A percentile compares a stretch with the other conserved stretches of the same genome.
These are phyloP conservation scores for Leptodactylus fuscus DNA, from an alignment of 2,113 vertebrate genomes.

Conservation along the genomic window DNA sequence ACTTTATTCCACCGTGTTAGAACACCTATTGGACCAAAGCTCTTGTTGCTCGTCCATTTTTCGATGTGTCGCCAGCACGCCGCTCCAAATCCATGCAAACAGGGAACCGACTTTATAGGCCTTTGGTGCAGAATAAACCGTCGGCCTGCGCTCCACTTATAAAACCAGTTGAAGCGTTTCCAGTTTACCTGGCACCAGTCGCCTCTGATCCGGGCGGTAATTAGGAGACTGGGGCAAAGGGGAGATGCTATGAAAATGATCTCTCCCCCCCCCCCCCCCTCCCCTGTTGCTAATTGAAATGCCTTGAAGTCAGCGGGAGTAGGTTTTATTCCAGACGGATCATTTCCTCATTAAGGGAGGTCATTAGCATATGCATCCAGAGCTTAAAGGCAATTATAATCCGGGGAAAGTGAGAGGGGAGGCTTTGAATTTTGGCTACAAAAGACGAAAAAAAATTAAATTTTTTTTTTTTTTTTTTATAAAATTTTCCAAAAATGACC, in stretches of 20 bases:
- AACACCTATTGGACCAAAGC: background rate
- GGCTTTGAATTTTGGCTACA: slow-evolving; percentile 34
- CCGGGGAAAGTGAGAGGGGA: background rate
- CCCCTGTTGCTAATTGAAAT: slow-evolving; percentile 67
- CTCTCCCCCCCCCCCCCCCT: slow-evolving; percentile 26
- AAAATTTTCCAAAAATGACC: background rate
- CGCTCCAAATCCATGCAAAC: background rate
- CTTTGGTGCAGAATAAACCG: slow-evolving; percentile 7
- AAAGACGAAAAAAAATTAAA: slow-evolving; percentile 57
- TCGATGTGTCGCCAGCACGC: background rate
- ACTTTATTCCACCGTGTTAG: background rate
- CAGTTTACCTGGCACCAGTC: slow-evolving; percentile 37
- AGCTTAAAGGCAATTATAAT: slow-evolving; percentile 73
- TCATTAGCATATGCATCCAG: slow-evolving; percentile 66
- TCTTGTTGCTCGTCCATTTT: background rate
- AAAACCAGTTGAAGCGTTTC: slow-evolving; percentile 27
- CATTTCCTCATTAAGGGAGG: slow-evolving; percentile 60
- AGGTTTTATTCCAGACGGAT: slow-evolving; percentile 63
- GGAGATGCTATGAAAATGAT: slow-evolving; percentile 69
- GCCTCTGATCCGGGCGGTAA: slow-evolving; percentile 61
- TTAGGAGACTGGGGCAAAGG: slow-evolving; percentile 65
- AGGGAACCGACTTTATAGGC: background rate
- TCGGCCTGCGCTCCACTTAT: background rate
- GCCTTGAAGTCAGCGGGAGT: slow-evolving; percentile 63
- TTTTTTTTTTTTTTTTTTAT: background rate